Conservation (phyloP, 2,113 vertebrate genomes). For the Lipophrys pholis region DNA sequence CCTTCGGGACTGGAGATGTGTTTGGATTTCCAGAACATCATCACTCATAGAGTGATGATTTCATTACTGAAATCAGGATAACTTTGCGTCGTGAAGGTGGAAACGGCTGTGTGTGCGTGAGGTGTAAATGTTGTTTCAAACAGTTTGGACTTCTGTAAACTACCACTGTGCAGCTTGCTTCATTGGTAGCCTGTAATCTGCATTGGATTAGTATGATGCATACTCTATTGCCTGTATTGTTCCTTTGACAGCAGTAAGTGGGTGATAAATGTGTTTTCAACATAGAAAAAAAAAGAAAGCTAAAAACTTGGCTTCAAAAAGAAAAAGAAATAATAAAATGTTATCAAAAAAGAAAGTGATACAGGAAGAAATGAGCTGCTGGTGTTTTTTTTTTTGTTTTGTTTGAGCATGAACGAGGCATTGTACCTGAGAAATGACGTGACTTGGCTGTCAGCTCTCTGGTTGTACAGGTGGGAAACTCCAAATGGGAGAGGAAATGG, state of each 20-base stretch:
- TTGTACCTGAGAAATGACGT: conserved; percentile 27
- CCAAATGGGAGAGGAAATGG: conserved; percentile 50
- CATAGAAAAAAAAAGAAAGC: background rate
- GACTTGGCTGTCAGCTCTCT: conserved; percentile 8
- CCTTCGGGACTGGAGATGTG: conserved; percentile 52
- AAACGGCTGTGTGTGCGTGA: conserved; percentile 30
- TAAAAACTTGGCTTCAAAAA: too few species aligned
- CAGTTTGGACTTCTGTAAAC: conserved; percentile 9
- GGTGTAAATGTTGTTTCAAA: background rate
- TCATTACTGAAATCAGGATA: conserved; percentile 5
- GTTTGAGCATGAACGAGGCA: conserved; percentile 36
- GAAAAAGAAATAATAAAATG: conserved; percentile 16
- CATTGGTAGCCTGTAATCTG: too few species aligned
- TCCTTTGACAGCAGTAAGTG: background rate
- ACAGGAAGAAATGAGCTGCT: conserved; percentile 1
- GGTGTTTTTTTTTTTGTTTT: conserved; percentile 7
- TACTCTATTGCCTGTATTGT: background rate
- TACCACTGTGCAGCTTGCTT: background rate
- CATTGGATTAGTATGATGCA: background rate
- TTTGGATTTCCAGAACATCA: conserved; percentile 49
- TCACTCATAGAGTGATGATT: background rate
- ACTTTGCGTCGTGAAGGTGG: background rate
- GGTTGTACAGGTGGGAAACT: conserved; percentile 22
- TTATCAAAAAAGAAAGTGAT: conserved; percentile 21
- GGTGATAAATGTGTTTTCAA: background rate